phyloP scores from a whole-genome alignment of 2,113 vertebrate genomes.

The Tetrax tetrax region DNA sequence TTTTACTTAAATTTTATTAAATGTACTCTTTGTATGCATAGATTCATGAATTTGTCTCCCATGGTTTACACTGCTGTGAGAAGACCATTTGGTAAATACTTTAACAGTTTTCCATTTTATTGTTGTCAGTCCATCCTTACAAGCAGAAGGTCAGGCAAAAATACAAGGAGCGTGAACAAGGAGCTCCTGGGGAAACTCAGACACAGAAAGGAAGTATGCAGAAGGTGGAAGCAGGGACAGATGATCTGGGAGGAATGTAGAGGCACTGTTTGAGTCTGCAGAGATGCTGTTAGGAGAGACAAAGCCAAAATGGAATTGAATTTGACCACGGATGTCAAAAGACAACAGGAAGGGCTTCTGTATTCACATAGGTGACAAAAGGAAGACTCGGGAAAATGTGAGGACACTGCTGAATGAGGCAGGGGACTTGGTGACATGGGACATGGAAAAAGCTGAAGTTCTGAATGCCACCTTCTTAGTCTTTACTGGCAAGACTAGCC shows the following conservation, averaged over 20 bases:
- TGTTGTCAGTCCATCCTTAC: not conserved
- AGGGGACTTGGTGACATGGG: not conserved
- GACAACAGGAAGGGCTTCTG: not conserved
- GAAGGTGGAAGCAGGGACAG: not conserved
- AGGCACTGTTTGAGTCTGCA: not conserved
- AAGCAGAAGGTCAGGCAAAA: not conserved
- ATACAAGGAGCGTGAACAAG: not conserved
- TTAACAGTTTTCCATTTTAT: not conserved
- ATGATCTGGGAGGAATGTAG: not conserved
- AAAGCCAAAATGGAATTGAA: not conserved
- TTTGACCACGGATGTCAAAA: not conserved
- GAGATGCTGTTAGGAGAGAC: not conserved
- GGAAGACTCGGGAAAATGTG: not conserved
- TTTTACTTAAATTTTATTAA: not conserved
- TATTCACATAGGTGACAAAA: not conserved
- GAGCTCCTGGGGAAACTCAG: not conserved
- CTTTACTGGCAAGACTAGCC: not conserved
- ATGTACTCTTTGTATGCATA: not conserved
- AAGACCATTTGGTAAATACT: not conserved
- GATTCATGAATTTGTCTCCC: not conserved
- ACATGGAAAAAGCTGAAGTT: not conserved
- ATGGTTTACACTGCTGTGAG: not conserved
- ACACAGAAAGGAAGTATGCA: not conserved
- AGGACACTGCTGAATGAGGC: not conserved
- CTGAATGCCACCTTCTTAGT: not conserved